These are phyloP conservation scores for Stenopsyche tienmushanensis DNA, from an alignment of 1,140 invertebrate genomes.

Conservation along the genomic window DNA sequence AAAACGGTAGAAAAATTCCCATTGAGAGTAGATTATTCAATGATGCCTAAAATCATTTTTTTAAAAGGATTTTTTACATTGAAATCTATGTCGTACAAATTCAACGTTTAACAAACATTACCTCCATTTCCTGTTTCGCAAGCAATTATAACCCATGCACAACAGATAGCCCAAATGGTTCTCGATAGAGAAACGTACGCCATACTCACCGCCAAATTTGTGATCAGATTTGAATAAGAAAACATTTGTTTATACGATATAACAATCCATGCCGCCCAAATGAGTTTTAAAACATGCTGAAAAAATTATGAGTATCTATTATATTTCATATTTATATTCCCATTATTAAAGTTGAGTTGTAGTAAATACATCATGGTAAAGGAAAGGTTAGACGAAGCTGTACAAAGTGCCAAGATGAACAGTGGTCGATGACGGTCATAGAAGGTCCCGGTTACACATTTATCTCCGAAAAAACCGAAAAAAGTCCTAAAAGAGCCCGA, in stretches of 20 bases:
- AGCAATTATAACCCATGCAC: conserved; percentile 56
- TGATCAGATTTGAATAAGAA: not conserved
- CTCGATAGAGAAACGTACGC: conserved; percentile 51
- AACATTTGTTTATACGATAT: not conserved
- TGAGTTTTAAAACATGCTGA: not conserved
- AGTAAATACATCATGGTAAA: too few species aligned
- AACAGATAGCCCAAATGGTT: conserved; percentile 54
- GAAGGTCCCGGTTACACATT: too few species aligned
- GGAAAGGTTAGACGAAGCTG: too few species aligned
- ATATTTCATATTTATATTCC: too few species aligned
- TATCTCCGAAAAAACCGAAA: too few species aligned
- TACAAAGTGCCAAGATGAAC: too few species aligned
- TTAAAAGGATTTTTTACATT: not conserved
- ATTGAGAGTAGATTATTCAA: conserved; percentile 51
- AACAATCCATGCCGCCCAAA: not conserved
- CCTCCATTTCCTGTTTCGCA: conserved; percentile 54
- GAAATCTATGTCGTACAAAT: conserved; percentile 37
- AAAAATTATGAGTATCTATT: too few species aligned
- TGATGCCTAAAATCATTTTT: conserved; percentile 49
- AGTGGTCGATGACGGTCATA: too few species aligned
- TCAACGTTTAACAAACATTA: conserved; percentile 44
- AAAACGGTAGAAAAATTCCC: conserved; percentile 52
- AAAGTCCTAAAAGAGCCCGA: too few species aligned
- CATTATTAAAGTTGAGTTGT: too few species aligned
- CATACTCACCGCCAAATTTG: conserved; percentile 43